A percentile compares a stretch with the other conserved stretches of the same genome.
Conservation (phyloP, 2,888 invertebrate genomes). For the Tyria jacobaeae region DNA sequence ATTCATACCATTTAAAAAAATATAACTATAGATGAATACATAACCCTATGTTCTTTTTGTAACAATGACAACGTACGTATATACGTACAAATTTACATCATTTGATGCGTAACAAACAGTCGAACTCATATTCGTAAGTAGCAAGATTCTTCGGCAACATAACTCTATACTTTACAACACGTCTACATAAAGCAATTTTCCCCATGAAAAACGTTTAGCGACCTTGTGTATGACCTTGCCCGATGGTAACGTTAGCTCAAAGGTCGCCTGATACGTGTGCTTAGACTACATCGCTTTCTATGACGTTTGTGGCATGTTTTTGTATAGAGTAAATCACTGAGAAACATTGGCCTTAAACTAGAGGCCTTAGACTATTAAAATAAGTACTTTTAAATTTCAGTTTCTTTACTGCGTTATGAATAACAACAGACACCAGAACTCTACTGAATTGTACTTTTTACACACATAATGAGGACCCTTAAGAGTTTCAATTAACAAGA, state of each 20-base stretch:
- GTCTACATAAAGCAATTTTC: not conserved
- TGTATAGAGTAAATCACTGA: not conserved
- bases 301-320: not conserved
- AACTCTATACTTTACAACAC: not conserved
- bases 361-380: not conserved
- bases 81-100: no score
- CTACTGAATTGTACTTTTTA: no score
- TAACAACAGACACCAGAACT: no score
- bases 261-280: slow-evolving; percentile 5
- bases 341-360: not conserved
- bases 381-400: no score
- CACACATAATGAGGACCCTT: no score
- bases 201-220: not conserved
- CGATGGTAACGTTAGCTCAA: not conserved
- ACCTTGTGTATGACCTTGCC: slow-evolving; percentile 10
- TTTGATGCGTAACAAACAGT: no score
- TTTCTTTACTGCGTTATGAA: no score
- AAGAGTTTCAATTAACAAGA: no score
- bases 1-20: no score
- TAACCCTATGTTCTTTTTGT: no score
- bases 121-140: not conserved
- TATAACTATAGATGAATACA: no score
- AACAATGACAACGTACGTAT: no score
- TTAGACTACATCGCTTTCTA: not conserved
- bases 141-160: not conserved